phyloP scores from a whole-genome alignment of 2,888 invertebrate genomes.

The Ariolimax columbianus region DNA sequence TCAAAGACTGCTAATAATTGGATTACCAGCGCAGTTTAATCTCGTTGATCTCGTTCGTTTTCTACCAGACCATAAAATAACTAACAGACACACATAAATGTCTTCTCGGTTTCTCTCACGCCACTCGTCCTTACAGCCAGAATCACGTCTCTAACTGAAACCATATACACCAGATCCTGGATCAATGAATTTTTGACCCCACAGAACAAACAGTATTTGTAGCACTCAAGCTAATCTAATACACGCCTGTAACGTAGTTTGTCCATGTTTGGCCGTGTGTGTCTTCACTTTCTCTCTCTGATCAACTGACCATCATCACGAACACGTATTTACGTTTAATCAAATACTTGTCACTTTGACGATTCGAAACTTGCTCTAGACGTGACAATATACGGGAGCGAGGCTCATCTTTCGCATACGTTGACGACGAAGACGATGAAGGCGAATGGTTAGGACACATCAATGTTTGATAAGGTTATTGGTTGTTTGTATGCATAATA shows the following conservation, averaged over 20 bases:
- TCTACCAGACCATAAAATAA: neutral
- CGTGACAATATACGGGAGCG: neutral
- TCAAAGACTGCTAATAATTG: too few species aligned
- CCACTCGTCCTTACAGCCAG: too few species aligned
- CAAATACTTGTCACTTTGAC: neutral
- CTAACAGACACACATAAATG: neutral
- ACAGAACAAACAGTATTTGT: conserved; percentile 3
- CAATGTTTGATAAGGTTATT: neutral
- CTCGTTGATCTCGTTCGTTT: too few species aligned
- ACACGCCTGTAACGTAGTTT: neutral
- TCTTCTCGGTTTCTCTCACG: neutral
- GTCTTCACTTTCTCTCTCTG: neutral
- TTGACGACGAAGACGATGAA: neutral
- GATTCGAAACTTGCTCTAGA: neutral
- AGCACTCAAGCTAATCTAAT: neutral
- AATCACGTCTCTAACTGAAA: conserved; percentile 5
- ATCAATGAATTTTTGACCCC: neutral
- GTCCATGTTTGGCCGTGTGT: neutral
- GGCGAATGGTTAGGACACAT: neutral
- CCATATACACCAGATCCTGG: neutral
- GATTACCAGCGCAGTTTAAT: too few species aligned
- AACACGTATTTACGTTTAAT: neutral
- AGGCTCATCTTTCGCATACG: neutral
- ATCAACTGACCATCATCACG: too few species aligned
- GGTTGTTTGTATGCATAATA: neutral